A percentile compares a stretch with the other conserved stretches of the same genome.
These are phyloP conservation scores for Falcaria lacertinaria DNA, from an alignment of 2,888 invertebrate genomes.

Conservation along the genomic window DNA sequence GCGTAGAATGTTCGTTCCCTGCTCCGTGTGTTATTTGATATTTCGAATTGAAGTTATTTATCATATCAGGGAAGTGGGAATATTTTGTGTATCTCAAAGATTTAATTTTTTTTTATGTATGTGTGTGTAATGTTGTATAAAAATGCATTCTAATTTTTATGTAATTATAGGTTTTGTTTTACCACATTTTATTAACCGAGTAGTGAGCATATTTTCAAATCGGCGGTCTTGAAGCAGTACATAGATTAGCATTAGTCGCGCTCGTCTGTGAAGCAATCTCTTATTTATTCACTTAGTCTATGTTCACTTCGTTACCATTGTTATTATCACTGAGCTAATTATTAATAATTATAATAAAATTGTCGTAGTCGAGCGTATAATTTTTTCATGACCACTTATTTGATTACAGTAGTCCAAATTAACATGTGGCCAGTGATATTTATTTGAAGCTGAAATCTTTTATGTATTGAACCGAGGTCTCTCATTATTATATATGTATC, in stretches of 20 bases:
- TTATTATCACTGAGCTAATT: not conserved
- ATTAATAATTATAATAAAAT: not conserved
- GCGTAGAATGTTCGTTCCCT: constrained; percentile 31
- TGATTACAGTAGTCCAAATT: constrained; percentile 1
- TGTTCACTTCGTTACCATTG: constrained; percentile 4
- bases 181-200: constrained; percentile 16
- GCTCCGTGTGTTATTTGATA: constrained; percentile 18
- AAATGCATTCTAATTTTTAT: constrained; percentile 47
- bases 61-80: constrained; percentile 33
- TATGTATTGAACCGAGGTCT: constrained; percentile 11
- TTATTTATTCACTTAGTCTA: not conserved
- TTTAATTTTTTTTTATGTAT: constrained; percentile 30
- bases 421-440: constrained; percentile 17
- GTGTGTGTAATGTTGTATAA: constrained; percentile 43
- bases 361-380: constrained; percentile 1
- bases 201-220: constrained; percentile 14
- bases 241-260: constrained; percentile 21
- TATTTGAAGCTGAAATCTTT: constrained; percentile 19
- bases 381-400: not conserved
- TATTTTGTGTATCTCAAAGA: constrained; percentile 37
- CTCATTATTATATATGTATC: constrained; percentile 30
- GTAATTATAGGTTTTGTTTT: constrained; percentile 47
- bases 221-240: constrained; percentile 20
- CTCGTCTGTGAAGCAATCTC: constrained; percentile 2
- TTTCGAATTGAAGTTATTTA: constrained; percentile 4